Percentiles rank a stretch among this genome's conserved stretches.
These are phyloP conservation scores for Balearica regulorum DNA, from an alignment of 2,797 vertebrate species.

Conservation along the genomic window DNA sequence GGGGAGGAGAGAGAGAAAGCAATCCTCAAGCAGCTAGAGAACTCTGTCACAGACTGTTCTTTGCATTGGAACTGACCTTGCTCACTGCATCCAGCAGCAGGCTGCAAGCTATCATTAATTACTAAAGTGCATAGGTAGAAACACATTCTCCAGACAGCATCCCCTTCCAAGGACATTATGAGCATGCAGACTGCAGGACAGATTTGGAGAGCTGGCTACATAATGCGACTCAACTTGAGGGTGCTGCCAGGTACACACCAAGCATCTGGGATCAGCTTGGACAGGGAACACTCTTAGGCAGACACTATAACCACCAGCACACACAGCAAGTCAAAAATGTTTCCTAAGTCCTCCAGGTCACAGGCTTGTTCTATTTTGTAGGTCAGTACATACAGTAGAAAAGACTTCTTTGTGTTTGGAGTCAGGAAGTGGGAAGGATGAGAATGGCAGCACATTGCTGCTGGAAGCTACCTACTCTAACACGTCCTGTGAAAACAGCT, in stretches of 20 bases:
- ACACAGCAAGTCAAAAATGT: background rate
- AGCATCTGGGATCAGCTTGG: background rate
- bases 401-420: background rate
- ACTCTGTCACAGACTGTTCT: fast-evolving
- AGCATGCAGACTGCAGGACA: background rate
- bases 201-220: background rate
- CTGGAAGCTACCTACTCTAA: background rate
- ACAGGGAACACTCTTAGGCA: background rate
- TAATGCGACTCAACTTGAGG: background rate
- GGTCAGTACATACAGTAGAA: background rate
- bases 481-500: background rate
- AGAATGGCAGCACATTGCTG: background rate
- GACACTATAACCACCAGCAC: background rate
- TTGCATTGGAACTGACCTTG: background rate
- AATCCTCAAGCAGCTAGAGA: background rate
- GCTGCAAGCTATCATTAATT: background rate
- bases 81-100: background rate
- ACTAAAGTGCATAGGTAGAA: background rate
- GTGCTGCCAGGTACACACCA: background rate
- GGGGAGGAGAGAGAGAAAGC: background rate
- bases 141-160: background rate
- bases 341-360: background rate
- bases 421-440: background rate
- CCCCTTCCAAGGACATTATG: background rate
- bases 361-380: background rate